Evolutionary conservation across 2,797 vertebrate genomes (phyloP).

Genomic region (Fistularia commersonii): DNA sequence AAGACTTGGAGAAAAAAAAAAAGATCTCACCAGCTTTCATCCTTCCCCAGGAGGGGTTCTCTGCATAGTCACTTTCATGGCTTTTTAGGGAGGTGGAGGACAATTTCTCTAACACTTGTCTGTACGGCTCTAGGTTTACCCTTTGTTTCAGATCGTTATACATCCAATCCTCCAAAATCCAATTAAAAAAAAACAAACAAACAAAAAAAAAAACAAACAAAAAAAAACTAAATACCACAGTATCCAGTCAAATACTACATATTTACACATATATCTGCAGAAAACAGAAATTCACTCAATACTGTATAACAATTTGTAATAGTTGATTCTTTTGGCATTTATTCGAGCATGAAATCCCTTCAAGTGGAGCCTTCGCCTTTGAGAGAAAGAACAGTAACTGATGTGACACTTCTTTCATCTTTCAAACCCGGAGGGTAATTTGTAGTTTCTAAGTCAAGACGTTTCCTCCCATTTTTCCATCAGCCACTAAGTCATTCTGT

Average conservation of each 20-base stretch:
- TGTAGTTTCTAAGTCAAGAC: conserved; percentile 35
- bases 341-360: background rate
- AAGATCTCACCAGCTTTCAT: conserved; percentile 12
- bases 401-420: conserved; percentile 20
- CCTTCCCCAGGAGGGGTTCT: background rate
- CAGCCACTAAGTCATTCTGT: conserved; percentile 47
- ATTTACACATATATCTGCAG: too few relatives aligned
- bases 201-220: too few relatives aligned
- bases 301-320: too few relatives aligned
- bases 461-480: conserved; percentile 23
- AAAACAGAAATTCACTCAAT: too few relatives aligned
- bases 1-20: conserved; percentile 6
- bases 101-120: conserved; percentile 15
- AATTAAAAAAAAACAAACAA: background rate
- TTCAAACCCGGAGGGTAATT: conserved; percentile 40
- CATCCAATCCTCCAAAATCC: background rate
- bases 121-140: conserved; percentile 11
- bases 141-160: conserved; percentile 12
- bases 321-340: too few relatives aligned
- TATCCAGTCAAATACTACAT: too few relatives aligned
- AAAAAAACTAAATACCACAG: too few relatives aligned
- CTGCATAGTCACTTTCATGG: conserved; percentile 14
- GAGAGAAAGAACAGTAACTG: conserved; percentile 5
- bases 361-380: background rate
- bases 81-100: conserved; percentile 3